These are phyloP conservation scores for Maniola hyperantus DNA, from an alignment of 2,888 invertebrate genomes.

Conservation along the genomic window DNA sequence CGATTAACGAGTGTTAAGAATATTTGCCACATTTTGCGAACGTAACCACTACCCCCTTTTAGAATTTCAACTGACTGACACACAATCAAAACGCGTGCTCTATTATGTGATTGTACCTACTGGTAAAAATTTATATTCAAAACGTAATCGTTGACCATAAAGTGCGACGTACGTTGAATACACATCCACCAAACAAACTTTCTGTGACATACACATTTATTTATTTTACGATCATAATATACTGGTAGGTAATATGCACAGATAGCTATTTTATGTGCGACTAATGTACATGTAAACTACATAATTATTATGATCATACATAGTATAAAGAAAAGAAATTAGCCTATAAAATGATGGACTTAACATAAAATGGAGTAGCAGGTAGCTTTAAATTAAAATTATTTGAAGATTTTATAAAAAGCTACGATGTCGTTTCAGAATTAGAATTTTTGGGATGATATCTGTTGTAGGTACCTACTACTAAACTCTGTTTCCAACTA, in stretches of 20 bases:
- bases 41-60: background rate
- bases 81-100: slow-evolving; percentile 2
- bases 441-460: too few relatives aligned
- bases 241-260: background rate
- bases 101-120: slow-evolving; percentile 11
- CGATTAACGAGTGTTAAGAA: too few relatives aligned
- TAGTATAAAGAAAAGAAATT: background rate
- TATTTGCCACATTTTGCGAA: background rate
- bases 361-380: too few relatives aligned
- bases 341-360: too few relatives aligned
- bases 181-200: slow-evolving; percentile 18
- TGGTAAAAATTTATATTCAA: slow-evolving; percentile 29
- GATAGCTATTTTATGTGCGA: background rate
- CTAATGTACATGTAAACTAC: background rate
- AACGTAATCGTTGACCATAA: slow-evolving; percentile 32
- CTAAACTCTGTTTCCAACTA: too few relatives aligned
- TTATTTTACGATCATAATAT: background rate
- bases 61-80: background rate
- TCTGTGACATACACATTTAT: slow-evolving; percentile 13
- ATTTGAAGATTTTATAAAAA: too few relatives aligned
- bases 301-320: background rate
- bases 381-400: too few relatives aligned
- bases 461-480: too few relatives aligned
- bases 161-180: slow-evolving; percentile 27
- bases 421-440: too few relatives aligned